Base-by-base conservation (phyloP, 2,888 invertebrate genomes). In the Hedychridium roseum region DNA sequence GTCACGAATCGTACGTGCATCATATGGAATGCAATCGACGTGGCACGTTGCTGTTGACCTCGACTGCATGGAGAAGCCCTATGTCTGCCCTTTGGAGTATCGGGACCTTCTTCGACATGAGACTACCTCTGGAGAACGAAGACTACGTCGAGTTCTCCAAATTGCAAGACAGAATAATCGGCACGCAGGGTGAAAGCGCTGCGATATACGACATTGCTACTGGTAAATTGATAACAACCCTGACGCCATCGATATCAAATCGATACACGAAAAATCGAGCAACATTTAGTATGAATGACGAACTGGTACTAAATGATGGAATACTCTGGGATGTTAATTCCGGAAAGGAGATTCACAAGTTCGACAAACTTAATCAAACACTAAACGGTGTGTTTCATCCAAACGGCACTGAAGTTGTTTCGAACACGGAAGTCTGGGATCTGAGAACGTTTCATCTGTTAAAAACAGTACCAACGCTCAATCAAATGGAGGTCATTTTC, bases 401-500 rank as follows among this genome's bases (percentile, higher is more conserved):
- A 0, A 94, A 94, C 75, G 96, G 94, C 53, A 97, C 97, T 82
- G 93, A 91, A 86, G 92, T 99, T 70, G 91, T 98, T 71, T 95
- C 97, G 43, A 98, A 98, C 76, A 94, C 97, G 0, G 97, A 99
- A 85, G 94, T 98, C 42, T 99, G 98, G 98, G 99, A 99, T 78
- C 80, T 98, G 17, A 82, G 98, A 62, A 97, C 96, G 30, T 97
- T 94, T 79, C 94, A 96, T 73, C 81, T 99, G 30, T 80, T 99
- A 23, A 88, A 95, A 75, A 97, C 97, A 0, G 97, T 99, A 39
- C 93, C 97, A 1, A 89, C 91, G 0, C 82, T 99, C 54, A 95
- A 97, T 75, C 94, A 95, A 76, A 94, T 94, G 66, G 86, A 88
- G 74, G 88, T 97, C 3, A 85, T 88, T 50, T 99, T 99, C 80